Evolutionary conservation across 2,888 invertebrate genomes (phyloP).

Genomic region (Colostygia pectinataria): DNA sequence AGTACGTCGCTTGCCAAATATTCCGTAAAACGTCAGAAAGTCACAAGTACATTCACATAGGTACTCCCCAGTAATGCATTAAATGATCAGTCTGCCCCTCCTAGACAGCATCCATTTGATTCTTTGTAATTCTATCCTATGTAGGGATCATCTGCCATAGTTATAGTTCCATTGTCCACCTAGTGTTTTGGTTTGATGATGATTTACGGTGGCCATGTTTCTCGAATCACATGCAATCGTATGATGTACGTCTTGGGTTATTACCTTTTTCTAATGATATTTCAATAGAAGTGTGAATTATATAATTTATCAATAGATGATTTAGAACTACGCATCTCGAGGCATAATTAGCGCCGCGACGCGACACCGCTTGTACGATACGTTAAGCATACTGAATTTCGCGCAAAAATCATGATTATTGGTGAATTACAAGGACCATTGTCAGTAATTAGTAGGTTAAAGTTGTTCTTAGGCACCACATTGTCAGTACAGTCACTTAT

Average conservation of each 20-base stretch:
- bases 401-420: slow-evolving; percentile 76
- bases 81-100: slow-evolving; percentile 76
- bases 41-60: slow-evolving; percentile 78
- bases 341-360: slow-evolving; percentile 58
- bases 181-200: slow-evolving; percentile 71
- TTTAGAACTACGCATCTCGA: slow-evolving; percentile 50
- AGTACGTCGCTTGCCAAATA: slow-evolving; percentile 81
- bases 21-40: slow-evolving; percentile 83
- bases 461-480: slow-evolving; percentile 76
- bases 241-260: slow-evolving; percentile 61
- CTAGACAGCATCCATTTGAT: slow-evolving; percentile 70
- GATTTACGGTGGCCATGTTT: slow-evolving; percentile 79
- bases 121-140: slow-evolving; percentile 64
- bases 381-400: slow-evolving; percentile 66
- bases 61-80: slow-evolving; percentile 78
- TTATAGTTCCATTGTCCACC: slow-evolving; percentile 69
- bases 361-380: slow-evolving; percentile 48
- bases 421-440: slow-evolving; percentile 82
- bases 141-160: slow-evolving; percentile 55
- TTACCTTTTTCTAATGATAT: slow-evolving; percentile 62
- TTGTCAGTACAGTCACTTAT: slow-evolving; percentile 71
- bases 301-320: slow-evolving; percentile 61
- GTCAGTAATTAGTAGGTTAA: slow-evolving; percentile 59
- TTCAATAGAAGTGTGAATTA: slow-evolving; percentile 66
- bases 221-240: slow-evolving; percentile 77